A percentile compares a stretch with the other conserved stretches of the same genome.
Conservation (phyloP, 2,113 vertebrate species). For the Junco hyemalis region DNA sequence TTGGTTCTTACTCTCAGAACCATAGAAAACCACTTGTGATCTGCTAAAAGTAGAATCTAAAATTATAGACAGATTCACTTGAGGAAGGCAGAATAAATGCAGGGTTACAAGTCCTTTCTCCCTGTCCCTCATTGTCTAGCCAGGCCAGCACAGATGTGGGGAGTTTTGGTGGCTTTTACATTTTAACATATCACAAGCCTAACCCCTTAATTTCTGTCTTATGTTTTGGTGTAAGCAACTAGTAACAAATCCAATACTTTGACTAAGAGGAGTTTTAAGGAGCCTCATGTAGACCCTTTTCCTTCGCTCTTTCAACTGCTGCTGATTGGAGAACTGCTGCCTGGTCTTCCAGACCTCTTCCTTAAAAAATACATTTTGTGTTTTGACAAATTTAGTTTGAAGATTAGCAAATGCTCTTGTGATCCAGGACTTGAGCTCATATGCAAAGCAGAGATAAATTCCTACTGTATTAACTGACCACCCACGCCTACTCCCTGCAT, state of each 20-base stretch:
- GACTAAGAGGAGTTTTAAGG: neutral
- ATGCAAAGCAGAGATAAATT: neutral
- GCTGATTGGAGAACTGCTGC: neutral
- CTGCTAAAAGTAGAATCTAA: neutral
- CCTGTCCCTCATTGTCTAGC: neutral
- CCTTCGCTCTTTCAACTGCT: neutral
- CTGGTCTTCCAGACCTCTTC: neutral
- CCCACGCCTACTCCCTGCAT: neutral
- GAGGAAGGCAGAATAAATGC: neutral
- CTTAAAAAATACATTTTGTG: neutral
- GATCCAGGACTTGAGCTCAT: neutral
- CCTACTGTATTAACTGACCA: neutral
- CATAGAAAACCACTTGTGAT: neutral
- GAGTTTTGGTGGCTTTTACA: neutral
- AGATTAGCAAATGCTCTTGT: neutral
- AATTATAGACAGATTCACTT: constrained; percentile 4
- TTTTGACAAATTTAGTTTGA: neutral
- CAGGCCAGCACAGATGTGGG: neutral
- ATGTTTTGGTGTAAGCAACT: neutral
- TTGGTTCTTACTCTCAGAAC: neutral
- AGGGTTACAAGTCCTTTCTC: neutral
- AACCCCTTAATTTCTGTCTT: neutral
- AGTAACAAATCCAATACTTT: neutral
- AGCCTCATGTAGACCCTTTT: neutral
- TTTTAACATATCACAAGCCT: neutral